Evolutionary conservation across 2,797 vertebrate genomes (phyloP), one percentile per base, ranked within the genome.

Genomic region (Helicolenus hilgendorfi): DNA sequence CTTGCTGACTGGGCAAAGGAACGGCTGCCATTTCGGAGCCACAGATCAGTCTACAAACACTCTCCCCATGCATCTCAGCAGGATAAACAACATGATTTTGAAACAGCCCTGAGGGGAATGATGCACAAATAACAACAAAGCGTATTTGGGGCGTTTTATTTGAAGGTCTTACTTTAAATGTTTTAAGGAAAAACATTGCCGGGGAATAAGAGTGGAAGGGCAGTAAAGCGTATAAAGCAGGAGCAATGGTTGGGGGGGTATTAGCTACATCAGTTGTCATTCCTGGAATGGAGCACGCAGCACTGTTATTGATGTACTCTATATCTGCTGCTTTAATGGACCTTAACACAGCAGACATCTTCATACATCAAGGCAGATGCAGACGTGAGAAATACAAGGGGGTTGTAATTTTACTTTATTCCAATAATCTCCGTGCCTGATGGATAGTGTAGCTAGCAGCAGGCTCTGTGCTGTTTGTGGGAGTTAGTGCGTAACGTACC

Each of bases 401-500:
- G 29, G 70, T 26, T 77, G 79, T 79, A 79, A 77, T 88, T 92
- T 82, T 24, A 79, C 87, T 81, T 79, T 85, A 76, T 70, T 91
- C 74, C 72, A 83, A 45, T 85, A 84, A 89, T 79, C 73, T 77
- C 53, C 3, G 15, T 1, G 14, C 2, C 20, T 92, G 72, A 93
- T 81, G 60, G 74, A 83, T 68, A 18, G 75, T 55, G 49, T 10
- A 49, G 79, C 71, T 22, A 68, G 8, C 4, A 72, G 60, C 35
- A 63, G 62, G 70, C 18, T 56, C 9, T 55, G 31, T 29, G 22
- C 53, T 2, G n/a, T 53, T n/a, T 8, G 75, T 64, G 74, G 35
- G 72, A 58, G 58, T 20, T 2, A 20, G 76, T 29, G 86, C 11
- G n/a, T 24, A 67, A 86, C 95, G 0, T 96, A 99, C 99, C 99